Percentiles rank a stretch among this genome's conserved stretches.
Conservation (phyloP, 2,113 vertebrate species). For the Clarias magur region DNA sequence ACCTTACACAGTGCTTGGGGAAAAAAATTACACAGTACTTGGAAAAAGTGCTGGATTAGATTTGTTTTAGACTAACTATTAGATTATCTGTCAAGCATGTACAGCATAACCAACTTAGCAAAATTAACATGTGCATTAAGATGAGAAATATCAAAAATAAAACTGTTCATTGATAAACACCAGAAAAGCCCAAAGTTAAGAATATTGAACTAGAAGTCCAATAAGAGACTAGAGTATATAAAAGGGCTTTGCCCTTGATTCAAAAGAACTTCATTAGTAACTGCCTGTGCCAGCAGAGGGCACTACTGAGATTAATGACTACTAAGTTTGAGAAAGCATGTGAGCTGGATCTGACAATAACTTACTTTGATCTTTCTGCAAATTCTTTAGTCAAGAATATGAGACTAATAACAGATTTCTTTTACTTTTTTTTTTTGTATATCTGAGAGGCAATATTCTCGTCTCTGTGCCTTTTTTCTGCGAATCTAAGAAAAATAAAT, state of each 20-base stretch:
- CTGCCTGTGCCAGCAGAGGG: conserved; percentile 19
- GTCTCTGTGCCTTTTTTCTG: neutral
- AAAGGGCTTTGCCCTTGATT: conserved; percentile 1
- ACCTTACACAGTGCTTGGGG: neutral
- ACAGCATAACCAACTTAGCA: neutral
- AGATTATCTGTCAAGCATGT: neutral
- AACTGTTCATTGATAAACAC: neutral
- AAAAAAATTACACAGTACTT: neutral
- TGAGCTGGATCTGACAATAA: neutral
- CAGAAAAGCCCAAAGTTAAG: neutral
- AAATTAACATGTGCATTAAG: neutral
- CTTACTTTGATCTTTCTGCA: neutral
- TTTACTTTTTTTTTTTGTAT: neutral
- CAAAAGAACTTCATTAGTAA: neutral
- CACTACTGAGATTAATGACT: neutral
- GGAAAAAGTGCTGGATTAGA: neutral
- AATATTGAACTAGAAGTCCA: neutral
- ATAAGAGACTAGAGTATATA: neutral
- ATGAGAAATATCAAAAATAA: neutral
- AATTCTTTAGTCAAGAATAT: conserved; percentile 19
- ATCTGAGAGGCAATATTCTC: neutral
- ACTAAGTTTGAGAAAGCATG: neutral
- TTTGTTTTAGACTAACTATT: neutral
- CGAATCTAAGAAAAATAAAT: neutral
- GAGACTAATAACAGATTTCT: neutral